A percentile compares a stretch with the other conserved stretches of the same genome.
Evolutionary conservation across 1,140 invertebrate genomes (phyloP).

Genomic region (Fopius arisanus): DNA sequence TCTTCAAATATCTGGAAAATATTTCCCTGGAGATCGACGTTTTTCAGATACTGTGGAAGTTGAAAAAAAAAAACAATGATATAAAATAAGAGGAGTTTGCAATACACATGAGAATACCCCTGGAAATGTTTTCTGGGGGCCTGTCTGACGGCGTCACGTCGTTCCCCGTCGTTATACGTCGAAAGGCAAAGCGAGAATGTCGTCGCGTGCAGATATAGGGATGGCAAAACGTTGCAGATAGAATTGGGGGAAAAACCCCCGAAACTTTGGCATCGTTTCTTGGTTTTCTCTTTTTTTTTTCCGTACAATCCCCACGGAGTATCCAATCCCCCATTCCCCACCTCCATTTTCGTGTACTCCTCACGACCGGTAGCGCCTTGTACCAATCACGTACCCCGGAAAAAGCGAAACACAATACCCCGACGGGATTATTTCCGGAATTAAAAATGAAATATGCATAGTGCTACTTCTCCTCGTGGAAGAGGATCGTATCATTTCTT

Average conservation of each 20-base stretch:
- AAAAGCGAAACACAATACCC: conserved; percentile 30
- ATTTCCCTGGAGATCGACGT: not conserved
- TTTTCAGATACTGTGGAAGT: not conserved
- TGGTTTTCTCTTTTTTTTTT: not conserved
- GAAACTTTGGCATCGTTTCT: not conserved
- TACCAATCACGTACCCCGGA: conserved; percentile 20
- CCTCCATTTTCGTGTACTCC: conserved; percentile 35
- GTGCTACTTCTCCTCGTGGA: not conserved
- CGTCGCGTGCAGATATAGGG: not conserved
- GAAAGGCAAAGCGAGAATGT: conserved; percentile 10
- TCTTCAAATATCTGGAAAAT: not conserved
- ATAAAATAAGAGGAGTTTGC: not conserved
- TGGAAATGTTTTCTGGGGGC: not conserved
- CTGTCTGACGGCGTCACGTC: not conserved
- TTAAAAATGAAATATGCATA: conserved; percentile 39
- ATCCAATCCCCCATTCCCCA: not conserved
- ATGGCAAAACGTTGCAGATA: not conserved
- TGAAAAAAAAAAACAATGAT: not conserved
- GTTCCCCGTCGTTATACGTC: not conserved
- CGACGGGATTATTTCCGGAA: conserved; percentile 33
- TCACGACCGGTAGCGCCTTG: not conserved
- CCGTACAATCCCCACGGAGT: conserved; percentile 2
- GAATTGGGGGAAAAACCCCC: not conserved
- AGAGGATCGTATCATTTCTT: not conserved
- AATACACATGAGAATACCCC: conserved; percentile 11